These are phyloP conservation scores for Bombus polaris DNA, from an alignment of 1,140 invertebrate genomes.

Conservation along the genomic window DNA sequence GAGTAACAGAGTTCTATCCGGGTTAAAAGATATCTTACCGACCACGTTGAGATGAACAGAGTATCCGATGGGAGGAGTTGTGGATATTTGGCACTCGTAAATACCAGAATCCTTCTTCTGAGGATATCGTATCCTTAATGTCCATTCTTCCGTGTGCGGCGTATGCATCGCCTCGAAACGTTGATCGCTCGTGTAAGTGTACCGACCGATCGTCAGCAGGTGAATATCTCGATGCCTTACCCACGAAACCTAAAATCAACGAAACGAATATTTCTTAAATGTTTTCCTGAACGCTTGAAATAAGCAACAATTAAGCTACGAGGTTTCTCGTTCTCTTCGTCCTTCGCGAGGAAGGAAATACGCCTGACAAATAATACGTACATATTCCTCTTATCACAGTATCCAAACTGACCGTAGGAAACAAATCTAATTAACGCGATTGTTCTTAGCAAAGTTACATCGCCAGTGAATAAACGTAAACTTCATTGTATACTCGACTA, in stretches of 20 bases:
- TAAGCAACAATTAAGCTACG: too few relatives aligned
- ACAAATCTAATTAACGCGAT: too few relatives aligned
- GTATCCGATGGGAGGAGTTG: constrained; percentile 91
- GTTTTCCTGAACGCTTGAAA: not conserved
- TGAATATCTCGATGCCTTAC: constrained; percentile 93
- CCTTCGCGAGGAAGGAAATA: too few relatives aligned
- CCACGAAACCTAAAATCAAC: constrained; percentile 91
- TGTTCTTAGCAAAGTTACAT: too few relatives aligned
- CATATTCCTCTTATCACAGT: too few relatives aligned
- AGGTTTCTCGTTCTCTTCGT: too few relatives aligned
- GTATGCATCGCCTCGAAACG: constrained; percentile 90
- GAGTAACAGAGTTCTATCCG: not conserved
- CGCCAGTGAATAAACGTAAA: too few relatives aligned
- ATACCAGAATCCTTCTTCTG: constrained; percentile 91
- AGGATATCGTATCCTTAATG: constrained; percentile 89
- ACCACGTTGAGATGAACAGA: constrained; percentile 90
- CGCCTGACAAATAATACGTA: too few relatives aligned
- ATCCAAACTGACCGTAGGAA: too few relatives aligned
- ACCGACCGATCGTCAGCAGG: constrained; percentile 91
- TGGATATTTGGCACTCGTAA: constrained; percentile 94
- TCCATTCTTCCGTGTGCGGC: constrained; percentile 90
- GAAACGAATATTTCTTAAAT: not conserved
- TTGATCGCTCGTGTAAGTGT: constrained; percentile 94
- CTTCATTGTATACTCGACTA: too few relatives aligned
- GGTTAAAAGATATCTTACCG: constrained; percentile 85